phyloP scores from a whole-genome alignment of 2,797 vertebrate genomes.

The Sphenodon punctatus region DNA sequence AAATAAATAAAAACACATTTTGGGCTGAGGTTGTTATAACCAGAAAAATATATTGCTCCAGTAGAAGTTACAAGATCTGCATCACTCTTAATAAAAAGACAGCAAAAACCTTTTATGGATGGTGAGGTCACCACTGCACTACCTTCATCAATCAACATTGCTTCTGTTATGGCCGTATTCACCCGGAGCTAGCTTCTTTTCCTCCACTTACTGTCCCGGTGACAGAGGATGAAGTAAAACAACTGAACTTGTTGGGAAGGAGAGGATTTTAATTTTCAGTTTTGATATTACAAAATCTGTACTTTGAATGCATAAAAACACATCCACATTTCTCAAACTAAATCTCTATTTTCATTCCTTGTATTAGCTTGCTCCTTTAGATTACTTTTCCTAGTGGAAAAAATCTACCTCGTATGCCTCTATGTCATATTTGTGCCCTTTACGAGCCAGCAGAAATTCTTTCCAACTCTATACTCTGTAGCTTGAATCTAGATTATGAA shows the following conservation, averaged over 20 bases:
- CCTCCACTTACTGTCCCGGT: background rate
- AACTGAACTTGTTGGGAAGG: no score
- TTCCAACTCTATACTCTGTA: conserved; percentile 35
- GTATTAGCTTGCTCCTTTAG: conserved; percentile 3
- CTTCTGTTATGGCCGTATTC: background rate
- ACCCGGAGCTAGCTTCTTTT: background rate
- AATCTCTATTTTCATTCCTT: background rate
- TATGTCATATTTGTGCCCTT: conserved; percentile 29
- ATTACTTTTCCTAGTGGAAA: conserved; percentile 35
- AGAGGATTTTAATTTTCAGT: no score
- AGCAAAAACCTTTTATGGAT: no score
- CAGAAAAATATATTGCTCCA: no score
- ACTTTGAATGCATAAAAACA: conserved; percentile 17
- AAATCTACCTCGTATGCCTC: conserved; percentile 5
- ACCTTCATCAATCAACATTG: background rate
- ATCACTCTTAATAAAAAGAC: no score
- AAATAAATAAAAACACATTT: no score
- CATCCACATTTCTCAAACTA: conserved; percentile 12
- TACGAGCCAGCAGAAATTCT: conserved; percentile 56
- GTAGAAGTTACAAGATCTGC: no score
- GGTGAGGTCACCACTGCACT: no score
- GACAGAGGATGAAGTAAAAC: background rate
- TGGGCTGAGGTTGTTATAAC: no score
- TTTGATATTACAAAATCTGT: conserved; percentile 13
- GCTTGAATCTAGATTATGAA: conserved; percentile 20